Percentiles rank a stretch among this genome's conserved stretches.
Conservation (phyloP, 2,888 invertebrate species). For the Apoda limacodes region DNA sequence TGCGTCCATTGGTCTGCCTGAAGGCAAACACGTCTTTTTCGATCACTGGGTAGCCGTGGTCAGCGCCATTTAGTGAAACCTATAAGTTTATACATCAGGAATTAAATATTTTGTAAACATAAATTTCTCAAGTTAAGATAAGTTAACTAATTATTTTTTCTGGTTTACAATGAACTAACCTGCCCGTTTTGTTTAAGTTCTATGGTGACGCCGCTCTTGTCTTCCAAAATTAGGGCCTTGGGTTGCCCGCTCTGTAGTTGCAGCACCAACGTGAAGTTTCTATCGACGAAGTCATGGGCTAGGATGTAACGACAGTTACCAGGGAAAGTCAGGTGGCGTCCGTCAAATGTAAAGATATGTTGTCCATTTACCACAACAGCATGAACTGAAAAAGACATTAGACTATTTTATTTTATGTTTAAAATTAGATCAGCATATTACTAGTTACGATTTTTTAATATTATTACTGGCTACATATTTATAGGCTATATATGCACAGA, state of each 20-base stretch:
- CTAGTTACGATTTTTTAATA: too few relatives aligned
- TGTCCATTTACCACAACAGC: slow-evolving; percentile 83
- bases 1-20: slow-evolving; percentile 63
- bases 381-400: slow-evolving; percentile 55
- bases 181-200: slow-evolving; percentile 75
- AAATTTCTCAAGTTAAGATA: too few relatives aligned
- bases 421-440: background rate
- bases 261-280: slow-evolving; percentile 85
- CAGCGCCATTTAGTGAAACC: slow-evolving; percentile 74
- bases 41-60: slow-evolving; percentile 76
- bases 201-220: slow-evolving; percentile 73
- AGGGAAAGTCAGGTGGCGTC: slow-evolving; percentile 81
- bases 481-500: too few relatives aligned
- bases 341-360: slow-evolving; percentile 91
- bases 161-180: too few relatives aligned
- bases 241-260: slow-evolving; percentile 78
- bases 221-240: slow-evolving; percentile 75
- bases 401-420: too few relatives aligned
- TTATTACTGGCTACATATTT: too few relatives aligned
- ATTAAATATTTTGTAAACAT: background rate
- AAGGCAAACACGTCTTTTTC: slow-evolving; percentile 73
- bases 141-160: too few relatives aligned
- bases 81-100: slow-evolving; percentile 24
- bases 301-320: slow-evolving; percentile 88
- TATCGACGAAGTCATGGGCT: slow-evolving; percentile 84